Evolutionary conservation across 1,140 invertebrate species (phyloP).

Genomic region (Bilobella aurantiaca): DNA sequence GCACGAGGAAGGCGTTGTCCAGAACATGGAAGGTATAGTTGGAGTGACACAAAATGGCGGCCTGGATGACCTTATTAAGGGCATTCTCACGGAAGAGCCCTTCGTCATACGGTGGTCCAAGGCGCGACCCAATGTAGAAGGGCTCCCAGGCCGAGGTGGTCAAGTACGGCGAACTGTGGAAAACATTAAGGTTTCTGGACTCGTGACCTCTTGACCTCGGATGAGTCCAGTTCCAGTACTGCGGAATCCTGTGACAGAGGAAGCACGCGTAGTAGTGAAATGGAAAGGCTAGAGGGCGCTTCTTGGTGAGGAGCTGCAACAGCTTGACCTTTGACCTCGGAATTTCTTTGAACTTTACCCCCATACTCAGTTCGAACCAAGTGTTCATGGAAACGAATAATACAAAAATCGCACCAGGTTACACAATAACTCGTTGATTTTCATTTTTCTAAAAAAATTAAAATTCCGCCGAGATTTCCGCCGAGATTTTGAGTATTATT

Average conservation of each 20-base stretch:
- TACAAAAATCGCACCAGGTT: too few relatives aligned
- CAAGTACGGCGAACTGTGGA: not conserved
- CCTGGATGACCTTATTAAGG: constrained; percentile 77
- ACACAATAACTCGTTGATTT: too few relatives aligned
- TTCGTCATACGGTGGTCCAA: constrained; percentile 69
- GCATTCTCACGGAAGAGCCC: constrained; percentile 68
- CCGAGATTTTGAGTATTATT: too few relatives aligned
- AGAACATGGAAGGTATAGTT: constrained; percentile 81
- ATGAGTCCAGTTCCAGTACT: not conserved
- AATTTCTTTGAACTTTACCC: not conserved
- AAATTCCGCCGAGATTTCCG: too few relatives aligned
- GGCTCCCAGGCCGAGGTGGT: constrained; percentile 64
- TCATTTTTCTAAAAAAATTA: too few relatives aligned
- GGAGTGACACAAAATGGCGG: constrained; percentile 69
- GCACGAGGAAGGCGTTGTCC: constrained; percentile 78
- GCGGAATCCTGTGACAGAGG: not conserved
- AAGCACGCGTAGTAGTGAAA: not conserved
- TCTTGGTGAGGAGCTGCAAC: not conserved
- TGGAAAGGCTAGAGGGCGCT: not conserved
- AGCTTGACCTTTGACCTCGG: not conserved
- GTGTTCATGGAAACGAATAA: too few relatives aligned
- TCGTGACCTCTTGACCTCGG: not conserved
- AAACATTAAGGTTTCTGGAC: not conserved
- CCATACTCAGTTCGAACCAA: too few relatives aligned
- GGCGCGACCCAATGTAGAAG: constrained; percentile 65